Evolutionary conservation across 2,888 invertebrate species (phyloP).

Genomic region (Drosophila subquinaria): DNA sequence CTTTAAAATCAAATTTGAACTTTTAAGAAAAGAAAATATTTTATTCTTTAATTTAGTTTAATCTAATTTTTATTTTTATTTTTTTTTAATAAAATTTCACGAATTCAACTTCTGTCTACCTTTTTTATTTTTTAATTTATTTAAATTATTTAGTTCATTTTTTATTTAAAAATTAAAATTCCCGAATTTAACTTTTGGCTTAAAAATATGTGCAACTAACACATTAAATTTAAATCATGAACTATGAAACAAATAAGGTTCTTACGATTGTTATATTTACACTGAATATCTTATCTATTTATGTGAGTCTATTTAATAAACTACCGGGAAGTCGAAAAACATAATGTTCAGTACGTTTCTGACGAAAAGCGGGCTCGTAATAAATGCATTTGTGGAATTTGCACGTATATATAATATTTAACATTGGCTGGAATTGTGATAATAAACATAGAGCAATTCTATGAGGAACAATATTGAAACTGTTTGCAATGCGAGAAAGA

Average conservation of each 20-base stretch:
- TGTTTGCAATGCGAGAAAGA: background rate
- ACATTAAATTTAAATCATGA: too few species aligned
- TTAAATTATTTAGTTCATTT: too few species aligned
- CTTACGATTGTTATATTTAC: background rate
- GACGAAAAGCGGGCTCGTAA: background rate
- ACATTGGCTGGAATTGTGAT: background rate
- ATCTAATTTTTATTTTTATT: too few species aligned
- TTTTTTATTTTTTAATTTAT: too few species aligned
- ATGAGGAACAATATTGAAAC: background rate
- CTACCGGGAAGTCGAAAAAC: background rate
- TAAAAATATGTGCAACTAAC: too few species aligned
- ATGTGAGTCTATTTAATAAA: background rate
- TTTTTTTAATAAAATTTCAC: too few species aligned
- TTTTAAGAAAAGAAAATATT: too few species aligned
- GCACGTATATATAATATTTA: background rate
- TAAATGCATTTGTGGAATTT: background rate
- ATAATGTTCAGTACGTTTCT: background rate
- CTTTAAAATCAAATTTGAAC: too few species aligned
- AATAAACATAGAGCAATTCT: constrained; percentile 1
- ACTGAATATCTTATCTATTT: background rate
- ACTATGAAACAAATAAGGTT: background rate
- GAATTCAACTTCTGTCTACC: too few species aligned
- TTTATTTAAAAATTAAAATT: background rate
- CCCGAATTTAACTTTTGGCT: too few species aligned
- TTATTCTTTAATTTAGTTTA: too few species aligned